Conservation (phyloP, 2,888 invertebrate genomes). For the Graphium colonna region DNA sequence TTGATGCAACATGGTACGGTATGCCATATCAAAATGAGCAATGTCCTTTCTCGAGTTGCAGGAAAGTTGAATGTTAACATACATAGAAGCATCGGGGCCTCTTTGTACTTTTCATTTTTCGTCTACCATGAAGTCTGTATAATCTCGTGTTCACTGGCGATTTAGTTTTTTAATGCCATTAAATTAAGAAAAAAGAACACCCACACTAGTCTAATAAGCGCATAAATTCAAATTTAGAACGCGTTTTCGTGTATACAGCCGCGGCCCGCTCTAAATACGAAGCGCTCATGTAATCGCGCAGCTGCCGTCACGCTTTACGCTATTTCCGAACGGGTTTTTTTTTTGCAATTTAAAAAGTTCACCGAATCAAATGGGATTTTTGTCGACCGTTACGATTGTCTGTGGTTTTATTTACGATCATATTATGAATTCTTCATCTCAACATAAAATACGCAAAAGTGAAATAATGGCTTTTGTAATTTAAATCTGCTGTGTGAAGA, state of each 20-base stretch:
- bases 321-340: constrained; percentile 21
- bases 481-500: no score
- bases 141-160: not conserved
- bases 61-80: no score
- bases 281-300: constrained; percentile 23
- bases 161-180: not conserved
- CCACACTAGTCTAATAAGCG: constrained; percentile 9
- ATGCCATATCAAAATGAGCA: no score
- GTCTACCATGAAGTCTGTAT: not conserved
- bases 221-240: constrained; percentile 15
- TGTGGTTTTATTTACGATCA: not conserved
- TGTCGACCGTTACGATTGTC: constrained; percentile 2
- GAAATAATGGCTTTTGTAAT: no score
- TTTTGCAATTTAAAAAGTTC: constrained; percentile 3
- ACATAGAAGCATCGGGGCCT: no score
- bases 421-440: no score
- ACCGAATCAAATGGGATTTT: constrained; percentile 1
- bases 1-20: no score
- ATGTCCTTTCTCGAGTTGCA: no score
- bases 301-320: constrained; percentile 26
- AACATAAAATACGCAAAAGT: no score
- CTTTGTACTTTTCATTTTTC: no score
- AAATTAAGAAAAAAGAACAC: constrained; percentile 3
- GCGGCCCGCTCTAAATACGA: constrained; percentile 15
- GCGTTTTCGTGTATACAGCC: constrained; percentile 11